These are phyloP conservation scores for Rhabdomys pumilio DNA, from an alignment of 2,797 vertebrate genomes.

Conservation along the genomic window DNA sequence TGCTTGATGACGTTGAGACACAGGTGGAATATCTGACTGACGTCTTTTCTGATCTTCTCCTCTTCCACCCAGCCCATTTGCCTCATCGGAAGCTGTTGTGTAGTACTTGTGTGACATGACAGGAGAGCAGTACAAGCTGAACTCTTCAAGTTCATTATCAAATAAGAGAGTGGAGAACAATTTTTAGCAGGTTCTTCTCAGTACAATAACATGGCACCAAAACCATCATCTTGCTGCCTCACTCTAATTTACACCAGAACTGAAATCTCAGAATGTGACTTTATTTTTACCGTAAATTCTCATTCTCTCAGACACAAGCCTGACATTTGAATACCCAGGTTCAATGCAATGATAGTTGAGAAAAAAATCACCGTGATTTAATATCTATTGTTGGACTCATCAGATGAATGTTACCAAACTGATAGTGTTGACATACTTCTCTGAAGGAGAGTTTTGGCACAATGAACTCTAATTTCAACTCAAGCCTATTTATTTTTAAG, in stretches of 20 bases:
- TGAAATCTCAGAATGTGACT: conserved; percentile 30
- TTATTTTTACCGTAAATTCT: conserved; percentile 14
- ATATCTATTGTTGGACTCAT: conserved; percentile 2
- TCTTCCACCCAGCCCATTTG: neutral
- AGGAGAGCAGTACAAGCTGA: neutral
- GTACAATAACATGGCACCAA: neutral
- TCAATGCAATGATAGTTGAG: neutral
- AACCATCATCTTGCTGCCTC: neutral
- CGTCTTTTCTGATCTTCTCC: neutral
- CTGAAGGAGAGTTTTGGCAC: neutral
- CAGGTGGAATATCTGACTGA: neutral
- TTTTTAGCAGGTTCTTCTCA: neutral
- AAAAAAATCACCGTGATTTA: conserved; percentile 59
- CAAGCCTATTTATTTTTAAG: conserved; percentile 16
- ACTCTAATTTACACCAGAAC: conserved; percentile 25
- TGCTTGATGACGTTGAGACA: neutral
- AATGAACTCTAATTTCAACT: conserved; percentile 5
- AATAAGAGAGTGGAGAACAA: too few relatives aligned
- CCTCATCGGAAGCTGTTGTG: neutral
- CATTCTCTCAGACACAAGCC: conserved; percentile 4
- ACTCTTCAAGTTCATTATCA: conserved; percentile 8
- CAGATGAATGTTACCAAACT: conserved; percentile 21
- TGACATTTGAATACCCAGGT: neutral
- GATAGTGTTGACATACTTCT: neutral
- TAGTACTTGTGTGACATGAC: neutral